Percentiles rank a stretch among this genome's conserved stretches.
Conservation (phyloP, 2,797 vertebrate species). For the Argya squamiceps region DNA sequence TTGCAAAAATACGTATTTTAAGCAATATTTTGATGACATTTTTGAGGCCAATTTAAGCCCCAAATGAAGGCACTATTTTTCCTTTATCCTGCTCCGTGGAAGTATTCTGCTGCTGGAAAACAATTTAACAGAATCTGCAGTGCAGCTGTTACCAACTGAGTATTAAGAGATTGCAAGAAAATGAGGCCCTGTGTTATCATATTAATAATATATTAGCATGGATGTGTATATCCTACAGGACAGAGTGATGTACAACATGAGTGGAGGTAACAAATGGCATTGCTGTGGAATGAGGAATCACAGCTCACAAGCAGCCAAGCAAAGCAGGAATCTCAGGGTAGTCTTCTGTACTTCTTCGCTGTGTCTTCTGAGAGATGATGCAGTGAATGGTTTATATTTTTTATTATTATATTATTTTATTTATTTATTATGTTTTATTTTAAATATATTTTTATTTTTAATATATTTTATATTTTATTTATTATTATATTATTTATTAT, state of each 20-base stretch:
- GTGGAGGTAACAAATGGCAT: slow-evolving; percentile 13
- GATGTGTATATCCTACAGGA: not conserved
- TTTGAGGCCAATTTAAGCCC: not conserved
- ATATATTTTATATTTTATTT: too few species aligned
- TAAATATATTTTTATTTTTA: too few species aligned
- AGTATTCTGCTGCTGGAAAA: not conserved
- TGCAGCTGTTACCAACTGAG: not conserved
- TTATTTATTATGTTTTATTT: too few species aligned
- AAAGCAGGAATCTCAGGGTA: slow-evolving; percentile 11
- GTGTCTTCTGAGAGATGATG: not conserved
- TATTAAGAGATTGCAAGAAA: not conserved
- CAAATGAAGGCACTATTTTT: not conserved
- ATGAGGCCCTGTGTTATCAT: not conserved
- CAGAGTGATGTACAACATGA: not conserved
- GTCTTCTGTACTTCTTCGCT: not conserved
- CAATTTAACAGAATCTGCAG: not conserved
- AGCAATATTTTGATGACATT: slow-evolving; percentile 1
- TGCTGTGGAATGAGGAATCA: slow-evolving; percentile 1
- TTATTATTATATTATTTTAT: too few species aligned
- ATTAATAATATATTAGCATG: slow-evolving; percentile 18
- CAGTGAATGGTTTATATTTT: not conserved
- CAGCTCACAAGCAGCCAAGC: slow-evolving; percentile 27
- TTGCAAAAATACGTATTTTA: not conserved
- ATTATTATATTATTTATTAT: too few species aligned
- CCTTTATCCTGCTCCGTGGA: not conserved